Evolutionary conservation across 2,113 vertebrate genomes (phyloP).

Genomic region (Antidorcas marsupialis): DNA sequence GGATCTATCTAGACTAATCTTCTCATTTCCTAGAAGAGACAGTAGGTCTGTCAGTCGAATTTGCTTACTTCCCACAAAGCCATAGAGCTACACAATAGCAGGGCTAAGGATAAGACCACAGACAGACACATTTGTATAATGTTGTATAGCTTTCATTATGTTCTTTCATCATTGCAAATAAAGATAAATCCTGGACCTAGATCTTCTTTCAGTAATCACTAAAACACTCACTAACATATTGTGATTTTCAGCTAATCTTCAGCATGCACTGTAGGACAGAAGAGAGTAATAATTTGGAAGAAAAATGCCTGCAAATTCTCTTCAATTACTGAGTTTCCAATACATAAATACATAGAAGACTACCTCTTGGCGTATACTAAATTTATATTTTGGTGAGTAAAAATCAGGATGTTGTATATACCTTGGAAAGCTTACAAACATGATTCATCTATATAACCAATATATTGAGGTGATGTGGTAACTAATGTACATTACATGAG

Average conservation of each 20-base stretch:
- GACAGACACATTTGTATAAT: neutral
- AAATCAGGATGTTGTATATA: neutral
- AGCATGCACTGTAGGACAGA: neutral
- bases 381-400: neutral
- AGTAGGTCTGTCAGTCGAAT: neutral
- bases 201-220: conserved; percentile 2
- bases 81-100: neutral
- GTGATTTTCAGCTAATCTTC: conserved; percentile 35
- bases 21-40: neutral
- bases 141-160: neutral
- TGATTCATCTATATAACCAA: neutral
- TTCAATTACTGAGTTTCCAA: conserved; percentile 23
- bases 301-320: conserved; percentile 22
- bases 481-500: neutral
- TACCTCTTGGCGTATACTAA: neutral
- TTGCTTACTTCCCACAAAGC: neutral
- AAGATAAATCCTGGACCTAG: neutral
- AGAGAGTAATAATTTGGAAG: neutral
- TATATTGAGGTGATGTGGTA: neutral
- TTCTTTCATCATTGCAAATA: neutral
- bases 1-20: neutral
- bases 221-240: conserved; percentile 12
- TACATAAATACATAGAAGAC: conserved; percentile 17
- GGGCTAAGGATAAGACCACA: neutral
- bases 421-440: neutral